These are phyloP conservation scores for Pristionchus exspectatus DNA, from an alignment of 2,888 invertebrate species.

Conservation along the genomic window DNA sequence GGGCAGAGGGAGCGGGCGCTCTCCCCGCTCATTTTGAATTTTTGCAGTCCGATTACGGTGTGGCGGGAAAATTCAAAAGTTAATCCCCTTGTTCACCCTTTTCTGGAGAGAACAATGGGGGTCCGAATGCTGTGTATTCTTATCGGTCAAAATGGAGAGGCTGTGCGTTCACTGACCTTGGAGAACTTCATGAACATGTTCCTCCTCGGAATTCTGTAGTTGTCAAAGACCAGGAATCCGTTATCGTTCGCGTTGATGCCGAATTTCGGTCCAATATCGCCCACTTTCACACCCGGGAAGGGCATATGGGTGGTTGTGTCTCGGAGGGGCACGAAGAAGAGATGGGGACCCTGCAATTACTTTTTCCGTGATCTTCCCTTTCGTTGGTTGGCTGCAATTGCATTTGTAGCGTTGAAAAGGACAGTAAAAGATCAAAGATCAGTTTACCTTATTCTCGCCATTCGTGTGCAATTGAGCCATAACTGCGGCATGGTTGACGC, in stretches of 20 bases:
- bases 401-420: neutral
- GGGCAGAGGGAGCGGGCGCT: no score
- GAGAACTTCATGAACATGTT: conserved; percentile 95
- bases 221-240: conserved; percentile 91
- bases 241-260: conserved; percentile 91
- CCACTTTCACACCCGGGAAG: conserved; percentile 88
- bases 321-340: conserved; percentile 91
- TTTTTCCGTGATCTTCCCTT: neutral
- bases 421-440: conserved; percentile 20
- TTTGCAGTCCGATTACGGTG: no score
- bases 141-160: no score
- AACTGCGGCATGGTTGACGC: conserved; percentile 92
- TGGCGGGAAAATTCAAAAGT: no score
- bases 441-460: conserved; percentile 84
- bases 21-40: no score
- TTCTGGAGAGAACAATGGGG: no score
- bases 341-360: conserved; percentile 86
- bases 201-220: conserved; percentile 90
- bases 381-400: no score
- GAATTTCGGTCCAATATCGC: conserved; percentile 91
- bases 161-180: conserved; percentile 85
- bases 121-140: no score
- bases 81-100: no score
- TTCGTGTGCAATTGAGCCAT: conserved; percentile 92
- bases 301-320: conserved; percentile 92